phyloP scores from a whole-genome alignment of 1,140 invertebrate species.

The Apolygus lucorum region DNA sequence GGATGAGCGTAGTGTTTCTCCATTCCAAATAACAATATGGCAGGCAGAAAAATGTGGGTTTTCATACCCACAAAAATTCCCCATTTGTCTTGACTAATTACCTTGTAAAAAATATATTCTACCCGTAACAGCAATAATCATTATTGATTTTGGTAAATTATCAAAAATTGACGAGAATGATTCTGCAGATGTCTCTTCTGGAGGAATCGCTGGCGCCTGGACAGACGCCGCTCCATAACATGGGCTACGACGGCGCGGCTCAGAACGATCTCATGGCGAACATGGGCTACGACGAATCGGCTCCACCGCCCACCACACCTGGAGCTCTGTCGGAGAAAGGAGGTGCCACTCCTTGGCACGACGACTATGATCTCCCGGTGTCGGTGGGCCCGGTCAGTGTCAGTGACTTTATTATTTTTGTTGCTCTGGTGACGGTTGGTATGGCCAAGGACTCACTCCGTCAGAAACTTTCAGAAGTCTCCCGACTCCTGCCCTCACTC shows the following conservation, averaged over 20 bases:
- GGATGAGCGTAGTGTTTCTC: no score
- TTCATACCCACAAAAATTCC: no score
- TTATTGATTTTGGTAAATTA: no score
- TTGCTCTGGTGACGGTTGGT: neutral
- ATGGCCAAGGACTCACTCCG: no score
- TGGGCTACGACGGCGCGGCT: slow-evolving; percentile 47
- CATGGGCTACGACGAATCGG: slow-evolving; percentile 65
- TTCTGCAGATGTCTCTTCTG: slow-evolving; percentile 24
- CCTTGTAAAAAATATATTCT: no score
- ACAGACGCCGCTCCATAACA: slow-evolving; percentile 52
- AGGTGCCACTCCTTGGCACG: slow-evolving; percentile 60
- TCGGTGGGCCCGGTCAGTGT: slow-evolving; percentile 65
- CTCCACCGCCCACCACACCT: slow-evolving; percentile 52
- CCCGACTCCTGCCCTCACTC: no score
- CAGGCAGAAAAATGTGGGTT: no score
- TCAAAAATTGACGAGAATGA: neutral
- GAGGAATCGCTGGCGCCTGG: slow-evolving; percentile 24
- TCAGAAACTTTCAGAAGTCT: no score
- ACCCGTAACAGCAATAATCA: no score
- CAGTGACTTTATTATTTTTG: neutral
- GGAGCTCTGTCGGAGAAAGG: slow-evolving; percentile 53
- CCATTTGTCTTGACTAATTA: no score
- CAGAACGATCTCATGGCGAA: slow-evolving; percentile 49
- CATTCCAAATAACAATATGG: no score
- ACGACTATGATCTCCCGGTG: slow-evolving; percentile 75